These are phyloP conservation scores for Drosophila pectinifera DNA, from an alignment of 1,140 invertebrate species.

Conservation along the genomic window DNA sequence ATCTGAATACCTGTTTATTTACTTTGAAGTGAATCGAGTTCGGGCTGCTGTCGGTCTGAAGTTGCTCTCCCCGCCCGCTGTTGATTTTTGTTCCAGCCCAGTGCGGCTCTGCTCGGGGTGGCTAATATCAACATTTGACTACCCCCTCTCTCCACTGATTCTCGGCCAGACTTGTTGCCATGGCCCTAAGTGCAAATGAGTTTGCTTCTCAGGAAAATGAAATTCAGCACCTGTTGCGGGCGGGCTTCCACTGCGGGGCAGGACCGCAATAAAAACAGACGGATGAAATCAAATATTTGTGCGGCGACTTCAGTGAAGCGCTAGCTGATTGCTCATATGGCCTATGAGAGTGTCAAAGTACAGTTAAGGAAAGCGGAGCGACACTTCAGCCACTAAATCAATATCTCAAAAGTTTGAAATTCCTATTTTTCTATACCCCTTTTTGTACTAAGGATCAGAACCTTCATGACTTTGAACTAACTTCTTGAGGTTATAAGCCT, in stretches of 20 bases:
- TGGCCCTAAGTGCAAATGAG: slow-evolving; percentile 72
- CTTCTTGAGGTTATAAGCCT: no score
- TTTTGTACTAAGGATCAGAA: no score
- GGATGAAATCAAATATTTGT: slow-evolving; percentile 71
- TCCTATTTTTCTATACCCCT: no score
- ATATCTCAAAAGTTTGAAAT: no score
- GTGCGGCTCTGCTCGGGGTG: slow-evolving; percentile 17
- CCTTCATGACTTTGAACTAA: no score
- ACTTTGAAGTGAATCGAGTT: slow-evolving; percentile 59
- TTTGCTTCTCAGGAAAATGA: slow-evolving; percentile 60
- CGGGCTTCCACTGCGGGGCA: not conserved
- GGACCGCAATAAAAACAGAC: slow-evolving; percentile 58
- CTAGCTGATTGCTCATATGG: slow-evolving; percentile 54
- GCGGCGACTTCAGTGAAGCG: slow-evolving; percentile 31
- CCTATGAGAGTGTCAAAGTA: not conserved
- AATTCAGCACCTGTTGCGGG: slow-evolving; percentile 65
- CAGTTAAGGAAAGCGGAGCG: not conserved
- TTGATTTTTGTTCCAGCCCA: slow-evolving; percentile 41
- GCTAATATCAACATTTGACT: slow-evolving; percentile 66
- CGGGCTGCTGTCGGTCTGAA: slow-evolving; percentile 33
- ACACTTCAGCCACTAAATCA: not conserved
- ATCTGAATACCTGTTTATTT: slow-evolving; percentile 42
- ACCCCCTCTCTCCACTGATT: slow-evolving; percentile 9
- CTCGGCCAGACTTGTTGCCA: slow-evolving; percentile 49
- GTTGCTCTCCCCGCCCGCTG: slow-evolving; percentile 47